Base-by-base conservation (phyloP, 2,888 invertebrate species). In the Philereme vetulata region DNA sequence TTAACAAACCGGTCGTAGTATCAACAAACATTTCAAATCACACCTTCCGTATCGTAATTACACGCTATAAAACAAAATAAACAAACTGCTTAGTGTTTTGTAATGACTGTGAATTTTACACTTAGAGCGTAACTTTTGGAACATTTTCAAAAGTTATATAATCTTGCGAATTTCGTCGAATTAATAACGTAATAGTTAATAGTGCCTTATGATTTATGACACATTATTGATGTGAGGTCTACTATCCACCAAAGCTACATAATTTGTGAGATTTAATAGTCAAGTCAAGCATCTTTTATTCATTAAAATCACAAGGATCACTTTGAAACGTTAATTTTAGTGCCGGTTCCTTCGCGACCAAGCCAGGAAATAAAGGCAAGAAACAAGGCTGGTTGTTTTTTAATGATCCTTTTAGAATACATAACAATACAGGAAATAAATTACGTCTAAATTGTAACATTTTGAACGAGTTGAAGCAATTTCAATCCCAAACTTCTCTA, bases 161-260 rank as follows among this genome's bases (percentile, higher is more conserved):
- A 86, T 68, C 59, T 60, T 73, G 72, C 75, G 71, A 66, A 65
- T 67, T 66, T 62, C 58, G 77, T 75, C 78, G 75, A 81, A 77
- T 84, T 76, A 70, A 72, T 75, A 68, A 67, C 63, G 70, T 69
- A 72, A 72, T 72, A 66, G 68, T 21, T 21, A 21, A 21, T 1
- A 7, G 35, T 83, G 80, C 79, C 70, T 74, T 78, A 84, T 90
- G 89, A 90, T 90, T 85, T 87, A 88, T 87, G 75, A 74, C 44
- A 52, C 48, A 49, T n/a, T 52, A 60, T 53, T 33, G n/a, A 11
- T 21, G 40, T 46, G 54, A 50, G 11, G 53, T 6, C 7, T 4
- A 33, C 9, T 11, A n/a, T 43, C 46, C 34, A 46, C 36, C 50
- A 36, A 11, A 61, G 9, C 42, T 4, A 42, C 42, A 42, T 42